Evolutionary conservation across 1,140 invertebrate species (phyloP).

Genomic region (Thaumatotibia leucotreta): DNA sequence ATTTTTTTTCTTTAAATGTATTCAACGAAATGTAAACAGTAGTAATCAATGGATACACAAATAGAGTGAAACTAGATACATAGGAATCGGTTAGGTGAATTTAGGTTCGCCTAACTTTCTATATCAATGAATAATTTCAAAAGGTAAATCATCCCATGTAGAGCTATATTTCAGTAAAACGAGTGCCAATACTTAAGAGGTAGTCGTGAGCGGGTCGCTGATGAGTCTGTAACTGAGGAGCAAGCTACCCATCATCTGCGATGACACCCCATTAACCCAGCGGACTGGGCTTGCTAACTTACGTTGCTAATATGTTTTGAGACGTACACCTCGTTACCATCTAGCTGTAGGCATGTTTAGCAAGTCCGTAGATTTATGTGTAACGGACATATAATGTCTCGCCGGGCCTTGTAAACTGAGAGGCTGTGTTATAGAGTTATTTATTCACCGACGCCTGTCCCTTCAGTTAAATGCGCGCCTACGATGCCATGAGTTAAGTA

Average conservation of each 20-base stretch:
- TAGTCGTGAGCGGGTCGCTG: constrained; percentile 39
- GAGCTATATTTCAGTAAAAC: constrained; percentile 43
- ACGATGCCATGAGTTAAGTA: background rate
- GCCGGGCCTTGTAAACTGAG: constrained; percentile 4
- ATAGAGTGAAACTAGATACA: no score
- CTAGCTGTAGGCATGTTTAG: constrained; percentile 9
- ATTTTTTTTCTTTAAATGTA: no score
- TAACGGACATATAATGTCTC: constrained; percentile 10
- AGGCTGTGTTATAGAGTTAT: constrained; percentile 9
- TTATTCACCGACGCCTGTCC: constrained; percentile 2
- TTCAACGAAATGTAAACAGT: no score
- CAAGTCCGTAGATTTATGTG: constrained; percentile 10
- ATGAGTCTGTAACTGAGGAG: constrained; percentile 55
- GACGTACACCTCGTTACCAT: constrained; percentile 24
- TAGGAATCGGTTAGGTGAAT: no score
- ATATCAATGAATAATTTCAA: no score
- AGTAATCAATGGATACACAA: no score
- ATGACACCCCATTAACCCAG: constrained; percentile 70
- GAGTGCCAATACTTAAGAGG: constrained; percentile 48
- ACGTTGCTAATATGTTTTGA: constrained; percentile 58
- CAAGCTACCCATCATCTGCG: constrained; percentile 56
- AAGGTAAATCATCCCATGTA: constrained; percentile 14
- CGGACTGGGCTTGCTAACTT: constrained; percentile 47
- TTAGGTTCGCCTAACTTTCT: no score
- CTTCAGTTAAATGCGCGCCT: constrained; percentile 1